Evolutionary conservation across 2,797 vertebrate genomes (phyloP).

Genomic region (Notamacropus eugenii): DNA sequence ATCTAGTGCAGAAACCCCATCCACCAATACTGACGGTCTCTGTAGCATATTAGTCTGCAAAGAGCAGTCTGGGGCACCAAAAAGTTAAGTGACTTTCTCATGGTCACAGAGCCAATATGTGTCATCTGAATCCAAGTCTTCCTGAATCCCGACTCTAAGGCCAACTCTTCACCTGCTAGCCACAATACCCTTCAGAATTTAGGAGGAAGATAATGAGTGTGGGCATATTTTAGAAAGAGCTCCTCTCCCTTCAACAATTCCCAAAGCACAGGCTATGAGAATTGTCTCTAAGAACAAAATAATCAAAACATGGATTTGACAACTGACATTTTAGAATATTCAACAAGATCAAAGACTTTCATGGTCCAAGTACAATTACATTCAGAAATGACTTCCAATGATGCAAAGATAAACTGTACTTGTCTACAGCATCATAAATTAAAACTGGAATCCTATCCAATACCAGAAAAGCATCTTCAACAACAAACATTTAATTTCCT

Average conservation of each 20-base stretch:
- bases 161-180: not conserved
- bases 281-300: constrained; percentile 36
- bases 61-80: not conserved
- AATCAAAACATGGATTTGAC: constrained; percentile 57
- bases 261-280: constrained; percentile 40
- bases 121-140: not conserved
- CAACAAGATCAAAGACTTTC: constrained; percentile 57
- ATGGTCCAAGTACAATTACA: constrained; percentile 39
- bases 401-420: not conserved
- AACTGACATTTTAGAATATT: constrained; percentile 60
- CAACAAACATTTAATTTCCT: not conserved
- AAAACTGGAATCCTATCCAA: not conserved
- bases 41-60: not conserved
- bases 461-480: not conserved
- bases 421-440: not conserved
- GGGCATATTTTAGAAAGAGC: not conserved
- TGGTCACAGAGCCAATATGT: not conserved
- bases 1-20: not conserved
- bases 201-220: not conserved
- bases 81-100: not conserved
- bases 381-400: constrained; percentile 6
- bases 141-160: not conserved
- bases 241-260: constrained; percentile 72
- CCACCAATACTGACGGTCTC: not conserved
- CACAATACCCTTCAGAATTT: not conserved